Evolutionary conservation across 2,888 invertebrate genomes (phyloP).

Genomic region (Eilema caniola): DNA sequence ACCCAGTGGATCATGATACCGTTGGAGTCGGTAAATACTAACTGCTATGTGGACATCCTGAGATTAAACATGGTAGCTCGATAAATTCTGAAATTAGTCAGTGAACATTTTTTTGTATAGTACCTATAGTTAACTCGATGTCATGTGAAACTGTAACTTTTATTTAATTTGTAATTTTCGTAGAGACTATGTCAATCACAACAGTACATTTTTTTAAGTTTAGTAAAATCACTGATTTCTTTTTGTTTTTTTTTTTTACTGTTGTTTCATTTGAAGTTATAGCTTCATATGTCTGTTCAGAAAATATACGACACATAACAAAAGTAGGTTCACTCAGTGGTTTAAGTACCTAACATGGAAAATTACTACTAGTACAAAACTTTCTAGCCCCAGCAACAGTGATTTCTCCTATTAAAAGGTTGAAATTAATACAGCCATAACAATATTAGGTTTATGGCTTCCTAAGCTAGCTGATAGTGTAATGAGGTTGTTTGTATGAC

Average conservation of each 20-base stretch:
- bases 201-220: not conserved
- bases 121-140: not conserved
- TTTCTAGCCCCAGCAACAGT: conserved; percentile 42
- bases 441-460: conserved; percentile 54
- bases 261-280: too few species aligned
- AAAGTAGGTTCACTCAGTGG: conserved; percentile 9
- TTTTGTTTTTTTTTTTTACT: too few species aligned
- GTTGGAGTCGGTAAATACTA: conserved; percentile 46
- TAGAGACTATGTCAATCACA: not conserved
- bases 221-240: not conserved
- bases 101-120: not conserved
- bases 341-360: conserved; percentile 17
- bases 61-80: conserved; percentile 13
- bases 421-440: conserved; percentile 47
- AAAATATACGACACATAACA: not conserved
- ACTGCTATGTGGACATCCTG: conserved; percentile 20
- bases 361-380: conserved; percentile 34
- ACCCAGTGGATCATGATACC: conserved; percentile 69
- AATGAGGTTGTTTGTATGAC: conserved; percentile 64
- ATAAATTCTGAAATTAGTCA: not conserved
- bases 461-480: conserved; percentile 56
- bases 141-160: not conserved
- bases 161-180: not conserved
- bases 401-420: conserved; percentile 54
- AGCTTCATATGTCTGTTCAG: not conserved